Conservation (phyloP, 2,797 vertebrate species). For the Ctenochaetus hawaiiensis region DNA sequence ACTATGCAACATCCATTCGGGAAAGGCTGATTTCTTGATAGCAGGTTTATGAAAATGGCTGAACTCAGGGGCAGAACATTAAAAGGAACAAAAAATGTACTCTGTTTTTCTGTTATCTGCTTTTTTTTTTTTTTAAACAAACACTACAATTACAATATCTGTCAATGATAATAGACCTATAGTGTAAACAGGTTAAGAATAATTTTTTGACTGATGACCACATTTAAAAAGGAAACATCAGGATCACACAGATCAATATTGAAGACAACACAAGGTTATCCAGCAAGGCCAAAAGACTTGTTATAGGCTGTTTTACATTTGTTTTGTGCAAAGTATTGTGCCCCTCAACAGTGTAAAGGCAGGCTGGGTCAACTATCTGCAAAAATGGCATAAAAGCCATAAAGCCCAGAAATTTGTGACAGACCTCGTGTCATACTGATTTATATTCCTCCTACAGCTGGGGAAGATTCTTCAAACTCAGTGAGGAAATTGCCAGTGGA, state of each 20-base stretch:
- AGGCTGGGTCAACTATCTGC: background rate
- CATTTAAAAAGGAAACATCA: background rate
- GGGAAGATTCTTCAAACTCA: background rate
- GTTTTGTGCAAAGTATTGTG: background rate
- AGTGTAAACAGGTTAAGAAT: background rate
- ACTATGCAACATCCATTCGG: background rate
- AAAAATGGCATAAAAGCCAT: background rate
- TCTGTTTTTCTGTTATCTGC: background rate
- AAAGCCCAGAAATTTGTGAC: background rate
- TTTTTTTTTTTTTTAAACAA: background rate
- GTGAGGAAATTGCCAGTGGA: background rate
- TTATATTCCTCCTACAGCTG: conserved; percentile 11
- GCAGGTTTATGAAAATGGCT: conserved; percentile 8
- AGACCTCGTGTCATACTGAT: background rate
- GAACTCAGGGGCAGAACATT: background rate
- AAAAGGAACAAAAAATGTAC: conserved; percentile 3
- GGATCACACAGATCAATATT: background rate
- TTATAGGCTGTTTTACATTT: background rate
- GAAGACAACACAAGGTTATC: background rate
- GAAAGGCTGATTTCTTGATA: background rate
- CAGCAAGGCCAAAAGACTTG: background rate
- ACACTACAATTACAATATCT: background rate
- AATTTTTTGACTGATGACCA: background rate
- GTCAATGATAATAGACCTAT: background rate
- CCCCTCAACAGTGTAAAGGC: background rate